phyloP scores from a whole-genome alignment of 2,888 invertebrate genomes.

The Plebejus melissa region DNA sequence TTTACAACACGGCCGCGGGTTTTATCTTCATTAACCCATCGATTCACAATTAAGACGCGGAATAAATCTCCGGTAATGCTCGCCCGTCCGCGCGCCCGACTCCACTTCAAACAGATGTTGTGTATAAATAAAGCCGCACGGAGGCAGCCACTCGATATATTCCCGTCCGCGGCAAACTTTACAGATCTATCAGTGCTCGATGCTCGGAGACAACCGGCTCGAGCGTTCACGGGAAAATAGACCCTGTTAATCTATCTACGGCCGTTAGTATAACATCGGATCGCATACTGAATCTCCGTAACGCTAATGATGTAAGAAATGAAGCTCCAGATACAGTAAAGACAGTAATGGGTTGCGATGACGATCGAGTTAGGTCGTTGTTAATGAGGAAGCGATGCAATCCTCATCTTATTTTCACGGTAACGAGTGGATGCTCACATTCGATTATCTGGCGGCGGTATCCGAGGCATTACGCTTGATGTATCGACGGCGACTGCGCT shows the following conservation, averaged over 20 bases:
- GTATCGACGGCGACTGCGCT: constrained; percentile 74
- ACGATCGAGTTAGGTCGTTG: constrained; percentile 51
- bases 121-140: constrained; percentile 78
- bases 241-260: constrained; percentile 47
- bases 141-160: constrained; percentile 79
- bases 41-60: constrained; percentile 79
- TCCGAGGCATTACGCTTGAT: constrained; percentile 78
- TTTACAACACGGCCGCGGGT: constrained; percentile 78
- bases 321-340: constrained; percentile 21
- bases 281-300: not conserved
- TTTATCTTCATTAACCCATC: constrained; percentile 80
- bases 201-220: constrained; percentile 54
- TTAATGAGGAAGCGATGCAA: constrained; percentile 49
- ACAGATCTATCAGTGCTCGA: constrained; percentile 72
- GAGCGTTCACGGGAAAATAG: constrained; percentile 47
- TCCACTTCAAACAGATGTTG: constrained; percentile 78
- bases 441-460: constrained; percentile 78
- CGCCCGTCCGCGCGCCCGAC: constrained; percentile 73
- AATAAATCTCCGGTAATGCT: constrained; percentile 78
- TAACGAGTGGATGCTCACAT: constrained; percentile 78
- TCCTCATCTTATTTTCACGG: constrained; percentile 76
- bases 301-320: not conserved
- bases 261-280: not conserved
- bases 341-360: constrained; percentile 39
- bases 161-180: constrained; percentile 78